Percentiles rank a stretch among this genome's conserved stretches.
Evolutionary conservation across 2,888 invertebrate species (phyloP).

Genomic region (Drosophila merina): DNA sequence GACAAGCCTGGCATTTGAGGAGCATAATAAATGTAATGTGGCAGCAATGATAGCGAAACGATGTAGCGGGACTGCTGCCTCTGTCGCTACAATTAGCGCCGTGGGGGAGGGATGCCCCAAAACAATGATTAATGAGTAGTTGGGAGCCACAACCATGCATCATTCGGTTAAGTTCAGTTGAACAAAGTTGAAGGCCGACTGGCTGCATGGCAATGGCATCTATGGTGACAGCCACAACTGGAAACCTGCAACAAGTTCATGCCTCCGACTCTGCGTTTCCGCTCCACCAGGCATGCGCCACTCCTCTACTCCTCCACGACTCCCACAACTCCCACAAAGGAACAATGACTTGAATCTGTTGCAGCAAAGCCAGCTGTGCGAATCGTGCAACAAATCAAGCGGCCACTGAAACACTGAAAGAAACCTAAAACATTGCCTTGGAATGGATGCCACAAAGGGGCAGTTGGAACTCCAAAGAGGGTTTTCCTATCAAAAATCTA

Average conservation of each 20-base stretch:
- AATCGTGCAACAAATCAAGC: slow-evolving; percentile 67
- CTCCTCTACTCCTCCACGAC: slow-evolving; percentile 47
- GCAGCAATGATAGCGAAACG: slow-evolving; percentile 48
- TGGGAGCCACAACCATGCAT: slow-evolving; percentile 48
- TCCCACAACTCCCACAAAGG: slow-evolving; percentile 10
- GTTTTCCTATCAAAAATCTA: no score
- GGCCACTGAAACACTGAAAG: slow-evolving; percentile 44
- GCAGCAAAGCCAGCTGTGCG: slow-evolving; percentile 53
- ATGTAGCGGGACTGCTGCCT: slow-evolving; percentile 12
- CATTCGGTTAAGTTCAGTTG: slow-evolving; percentile 49
- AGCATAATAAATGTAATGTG: slow-evolving; percentile 71
- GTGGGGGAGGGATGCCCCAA: slow-evolving; percentile 24
- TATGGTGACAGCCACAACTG: slow-evolving; percentile 46
- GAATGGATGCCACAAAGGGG: no score
- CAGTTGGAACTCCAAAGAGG: no score
- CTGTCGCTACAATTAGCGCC: slow-evolving; percentile 32
- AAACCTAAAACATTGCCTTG: not conserved
- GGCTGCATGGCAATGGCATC: slow-evolving; percentile 10
- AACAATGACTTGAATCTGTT: slow-evolving; percentile 9
- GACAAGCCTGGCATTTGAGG: slow-evolving; percentile 33
- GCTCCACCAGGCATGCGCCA: slow-evolving; percentile 56
- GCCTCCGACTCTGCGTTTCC: slow-evolving; percentile 59
- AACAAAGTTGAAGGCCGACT: slow-evolving; percentile 29
- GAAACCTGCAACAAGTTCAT: slow-evolving; percentile 67
- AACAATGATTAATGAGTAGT: slow-evolving; percentile 72